Conservation (phyloP, 1,140 invertebrate species). For the Scylla paramamosain region DNA sequence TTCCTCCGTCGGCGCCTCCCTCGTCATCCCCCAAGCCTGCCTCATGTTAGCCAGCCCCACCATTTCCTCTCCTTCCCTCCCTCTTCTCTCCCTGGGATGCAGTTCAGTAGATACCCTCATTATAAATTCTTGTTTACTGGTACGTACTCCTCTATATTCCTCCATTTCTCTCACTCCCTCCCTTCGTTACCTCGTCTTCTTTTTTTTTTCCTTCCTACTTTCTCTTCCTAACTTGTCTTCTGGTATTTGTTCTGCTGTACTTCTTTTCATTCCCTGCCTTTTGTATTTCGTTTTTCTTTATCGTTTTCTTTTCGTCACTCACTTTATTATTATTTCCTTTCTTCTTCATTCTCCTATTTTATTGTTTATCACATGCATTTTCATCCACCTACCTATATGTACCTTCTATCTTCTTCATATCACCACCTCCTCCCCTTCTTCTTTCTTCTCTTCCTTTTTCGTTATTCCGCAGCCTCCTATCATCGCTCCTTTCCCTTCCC, state of each 20-base stretch:
- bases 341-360: neutral
- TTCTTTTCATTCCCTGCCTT: too few relatives aligned
- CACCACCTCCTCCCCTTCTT: neutral
- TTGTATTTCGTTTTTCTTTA: neutral
- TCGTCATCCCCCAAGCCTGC: slow-evolving; percentile 13
- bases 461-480: neutral
- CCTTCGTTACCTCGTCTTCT: neutral
- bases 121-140: too few relatives aligned
- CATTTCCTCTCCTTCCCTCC: neutral
- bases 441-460: neutral
- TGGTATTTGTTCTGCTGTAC: too few relatives aligned
- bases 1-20: neutral
- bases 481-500: neutral
- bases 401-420: neutral
- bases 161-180: neutral
- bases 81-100: neutral
- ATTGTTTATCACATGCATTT: neutral
- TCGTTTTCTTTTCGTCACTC: neutral
- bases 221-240: too few relatives aligned
- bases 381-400: neutral
- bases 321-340: neutral
- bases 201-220: neutral
- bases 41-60: neutral
- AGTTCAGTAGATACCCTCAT: too few relatives aligned
- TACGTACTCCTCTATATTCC: too few relatives aligned